phyloP scores from a whole-genome alignment of 2,113 vertebrate genomes.

The Phaethon lepturus region DNA sequence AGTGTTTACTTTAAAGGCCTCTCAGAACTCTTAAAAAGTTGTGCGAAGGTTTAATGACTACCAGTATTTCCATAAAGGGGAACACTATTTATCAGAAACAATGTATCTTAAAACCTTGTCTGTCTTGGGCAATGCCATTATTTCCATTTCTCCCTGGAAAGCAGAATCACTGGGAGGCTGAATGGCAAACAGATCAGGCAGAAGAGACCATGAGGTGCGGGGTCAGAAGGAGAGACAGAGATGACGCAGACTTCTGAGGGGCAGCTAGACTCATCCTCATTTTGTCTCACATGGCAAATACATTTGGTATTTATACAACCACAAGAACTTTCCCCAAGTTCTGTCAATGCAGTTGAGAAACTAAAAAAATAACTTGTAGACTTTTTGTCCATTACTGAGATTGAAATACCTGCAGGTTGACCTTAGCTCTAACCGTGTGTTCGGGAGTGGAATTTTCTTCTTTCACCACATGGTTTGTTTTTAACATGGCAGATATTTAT shows the following conservation, averaged over 20 bases:
- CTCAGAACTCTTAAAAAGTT: background rate
- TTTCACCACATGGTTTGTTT: background rate
- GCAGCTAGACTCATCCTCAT: accelerated
- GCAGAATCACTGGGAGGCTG: background rate
- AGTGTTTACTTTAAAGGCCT: background rate
- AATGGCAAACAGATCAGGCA: background rate
- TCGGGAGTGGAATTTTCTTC: background rate
- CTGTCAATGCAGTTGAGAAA: background rate
- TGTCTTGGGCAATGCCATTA: background rate
- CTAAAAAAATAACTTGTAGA: background rate
- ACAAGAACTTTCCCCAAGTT: background rate
- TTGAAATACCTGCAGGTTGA: background rate
- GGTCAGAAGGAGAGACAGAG: background rate
- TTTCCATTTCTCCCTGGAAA: background rate
- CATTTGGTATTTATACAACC: background rate
- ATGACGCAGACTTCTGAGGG: background rate
- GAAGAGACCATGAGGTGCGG: background rate
- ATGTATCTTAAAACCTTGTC: background rate
- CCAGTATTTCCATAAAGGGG: background rate
- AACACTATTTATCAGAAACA: background rate
- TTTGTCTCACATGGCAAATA: background rate
- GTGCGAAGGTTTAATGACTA: background rate
- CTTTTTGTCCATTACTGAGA: background rate
- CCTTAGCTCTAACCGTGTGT: background rate
- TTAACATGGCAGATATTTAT: background rate